A percentile compares a stretch with the other conserved stretches of the same genome.
Evolutionary conservation across 2,888 invertebrate genomes (phyloP).

Genomic region (Aelia acuminata): DNA sequence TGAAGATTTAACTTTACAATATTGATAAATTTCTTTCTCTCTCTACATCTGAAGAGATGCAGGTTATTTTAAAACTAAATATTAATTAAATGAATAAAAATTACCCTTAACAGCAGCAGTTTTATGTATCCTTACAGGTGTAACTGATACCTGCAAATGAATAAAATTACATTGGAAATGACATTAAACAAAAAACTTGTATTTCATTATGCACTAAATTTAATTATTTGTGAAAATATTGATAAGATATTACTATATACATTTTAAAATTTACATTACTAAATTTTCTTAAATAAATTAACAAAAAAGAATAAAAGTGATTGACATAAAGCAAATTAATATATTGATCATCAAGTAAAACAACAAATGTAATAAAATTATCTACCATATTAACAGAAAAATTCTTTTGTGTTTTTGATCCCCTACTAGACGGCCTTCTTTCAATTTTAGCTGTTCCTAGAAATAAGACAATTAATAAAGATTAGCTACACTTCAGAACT

Average conservation of each 20-base stretch:
- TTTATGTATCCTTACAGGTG: background rate
- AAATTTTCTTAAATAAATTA: too few species aligned
- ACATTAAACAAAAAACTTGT: background rate
- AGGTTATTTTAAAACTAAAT: too few species aligned
- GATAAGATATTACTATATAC: too few species aligned
- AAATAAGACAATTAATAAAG: background rate
- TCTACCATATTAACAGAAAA: background rate
- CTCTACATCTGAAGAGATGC: too few species aligned
- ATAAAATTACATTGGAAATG: background rate
- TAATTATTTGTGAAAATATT: too few species aligned
- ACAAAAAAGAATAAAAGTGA: background rate
- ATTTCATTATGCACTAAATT: too few species aligned
- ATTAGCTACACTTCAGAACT: background rate
- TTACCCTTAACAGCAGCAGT: conserved; percentile 22
- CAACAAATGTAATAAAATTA: background rate
- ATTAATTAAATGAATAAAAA: background rate
- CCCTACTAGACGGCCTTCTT: conserved; percentile 18
- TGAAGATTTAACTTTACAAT: too few species aligned
- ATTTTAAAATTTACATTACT: too few species aligned
- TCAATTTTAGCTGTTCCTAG: conserved; percentile 2
- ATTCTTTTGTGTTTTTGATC: conserved; percentile 1
- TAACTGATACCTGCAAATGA: conserved; percentile 1
- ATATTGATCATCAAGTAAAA: background rate
- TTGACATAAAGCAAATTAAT: background rate
- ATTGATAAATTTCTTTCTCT: too few species aligned